Evolutionary conservation across 2,797 vertebrate genomes (phyloP).

Genomic region (Eidolon dupreanum): DNA sequence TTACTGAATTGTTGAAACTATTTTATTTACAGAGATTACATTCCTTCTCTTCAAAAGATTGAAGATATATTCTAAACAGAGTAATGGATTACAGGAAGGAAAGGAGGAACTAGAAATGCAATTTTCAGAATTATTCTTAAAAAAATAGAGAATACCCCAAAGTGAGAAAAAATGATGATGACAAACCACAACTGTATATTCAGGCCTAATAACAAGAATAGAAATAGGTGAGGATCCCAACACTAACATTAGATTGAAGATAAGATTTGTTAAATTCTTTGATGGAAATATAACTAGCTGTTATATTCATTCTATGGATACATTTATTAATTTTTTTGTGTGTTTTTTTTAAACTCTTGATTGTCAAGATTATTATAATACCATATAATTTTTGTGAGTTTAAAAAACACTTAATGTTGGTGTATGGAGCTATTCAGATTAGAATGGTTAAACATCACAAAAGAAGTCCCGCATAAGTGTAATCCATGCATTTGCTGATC

Average conservation of each 20-base stretch:
- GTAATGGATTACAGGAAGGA: not conserved
- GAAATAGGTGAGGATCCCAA: not conserved
- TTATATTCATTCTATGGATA: not conserved
- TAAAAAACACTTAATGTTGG: not conserved
- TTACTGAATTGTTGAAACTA: not conserved
- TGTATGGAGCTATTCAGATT: not conserved
- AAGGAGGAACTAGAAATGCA: not conserved
- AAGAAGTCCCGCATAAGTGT: not conserved
- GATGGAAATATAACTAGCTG: not conserved
- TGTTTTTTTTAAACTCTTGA: not conserved
- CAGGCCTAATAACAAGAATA: not conserved
- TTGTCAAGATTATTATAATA: not conserved
- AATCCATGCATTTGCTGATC: not conserved
- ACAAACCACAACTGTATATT: not conserved
- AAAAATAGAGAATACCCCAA: not conserved
- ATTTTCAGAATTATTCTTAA: not conserved
- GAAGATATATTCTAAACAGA: not conserved
- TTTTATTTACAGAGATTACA: not conserved
- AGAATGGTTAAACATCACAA: not conserved
- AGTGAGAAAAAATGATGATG: slow-evolving; percentile 5
- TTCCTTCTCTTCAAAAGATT: not conserved
- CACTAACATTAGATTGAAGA: not conserved
- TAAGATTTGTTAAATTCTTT: not conserved
- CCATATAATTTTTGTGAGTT: not conserved
- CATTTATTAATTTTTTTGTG: not conserved